Evolutionary conservation across 2,113 vertebrate genomes (phyloP), one percentile per base, ranked within the genome.

Genomic region (Sakesphorus luctuosus): DNA sequence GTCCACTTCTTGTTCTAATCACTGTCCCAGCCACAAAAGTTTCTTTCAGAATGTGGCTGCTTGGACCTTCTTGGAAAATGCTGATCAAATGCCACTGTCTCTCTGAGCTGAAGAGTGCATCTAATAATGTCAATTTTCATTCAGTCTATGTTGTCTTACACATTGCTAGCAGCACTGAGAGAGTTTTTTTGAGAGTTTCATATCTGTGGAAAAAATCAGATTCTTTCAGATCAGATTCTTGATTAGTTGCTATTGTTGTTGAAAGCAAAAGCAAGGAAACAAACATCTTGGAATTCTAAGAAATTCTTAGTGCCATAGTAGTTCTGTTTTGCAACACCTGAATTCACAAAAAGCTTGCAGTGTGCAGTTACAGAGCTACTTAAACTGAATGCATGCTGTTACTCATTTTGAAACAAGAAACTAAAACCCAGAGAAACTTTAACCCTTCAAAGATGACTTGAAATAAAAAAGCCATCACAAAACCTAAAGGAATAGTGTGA

Each of bases 201-300:
- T 68, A 36, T 46, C 66, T 87, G 10, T 66, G 36, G 71, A 66
- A 93, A 49, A 13, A 62, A 8, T 50, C n/a, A n/a, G n/a, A n/a
- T n/a, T n/a, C n/a, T n/a, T n/a, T n/a, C n/a, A n/a, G n/a, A n/a
- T n/a, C n/a, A n/a, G n/a, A n/a, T n/a, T n/a, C n/a, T 68, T 46
- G 46, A 43, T 68, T 75, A 46, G 18, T 75, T 72, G 46, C 26
- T 49, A 1, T 44, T 11, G 23, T 33, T 11, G 4, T 63, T 84
- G 49, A 90, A 71, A 84, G 62, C 38, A 77, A 84, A 80, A 87
- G 28, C 62, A 76, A 87, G 33, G 33, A 94, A 89, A 26, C 28
- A 68, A 89, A 29, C 9, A 10, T 38, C 24, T 33, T 78, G 59
- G 59, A 79, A 59, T 61, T 66, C 2, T 1, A 49, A 78, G 89